A percentile compares a stretch with the other conserved stretches of the same genome.
These are phyloP conservation scores for Hoplias malabaricus DNA, from an alignment of 2,113 vertebrate species.

Conservation along the genomic window DNA sequence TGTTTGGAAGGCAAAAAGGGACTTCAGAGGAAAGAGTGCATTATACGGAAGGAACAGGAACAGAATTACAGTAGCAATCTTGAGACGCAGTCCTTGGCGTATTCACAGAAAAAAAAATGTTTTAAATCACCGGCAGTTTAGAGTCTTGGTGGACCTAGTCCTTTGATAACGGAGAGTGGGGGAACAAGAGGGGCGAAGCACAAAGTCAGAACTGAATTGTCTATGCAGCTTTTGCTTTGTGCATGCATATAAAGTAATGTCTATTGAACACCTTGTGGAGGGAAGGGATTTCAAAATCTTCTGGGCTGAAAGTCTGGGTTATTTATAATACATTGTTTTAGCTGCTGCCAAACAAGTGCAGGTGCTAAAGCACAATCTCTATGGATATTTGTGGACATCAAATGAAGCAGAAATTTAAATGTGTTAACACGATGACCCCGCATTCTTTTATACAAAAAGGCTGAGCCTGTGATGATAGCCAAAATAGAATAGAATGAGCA, in stretches of 20 bases:
- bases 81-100: slow-evolving; percentile 50
- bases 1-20: slow-evolving; percentile 24
- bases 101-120: slow-evolving; percentile 17
- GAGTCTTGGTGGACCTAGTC: slow-evolving; percentile 57
- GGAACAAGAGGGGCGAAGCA: slow-evolving; percentile 41
- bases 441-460: not conserved
- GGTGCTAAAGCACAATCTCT: not conserved
- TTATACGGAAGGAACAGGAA: slow-evolving; percentile 23
- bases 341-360: not conserved
- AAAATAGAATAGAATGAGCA: too few relatives aligned
- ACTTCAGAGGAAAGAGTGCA: slow-evolving; percentile 6
- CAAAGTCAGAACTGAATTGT: slow-evolving; percentile 47
- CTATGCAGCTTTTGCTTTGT: slow-evolving; percentile 60
- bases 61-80: slow-evolving; percentile 30
- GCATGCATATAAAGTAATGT: slow-evolving; percentile 60
- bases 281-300: not conserved
- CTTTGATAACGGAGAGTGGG: slow-evolving; percentile 27
- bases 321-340: not conserved
- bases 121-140: slow-evolving; percentile 57
- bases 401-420: not conserved
- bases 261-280: slow-evolving; percentile 1
- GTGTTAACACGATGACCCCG: not conserved
- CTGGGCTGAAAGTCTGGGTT: not conserved
- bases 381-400: not conserved
- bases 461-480: not conserved